Base-by-base conservation (phyloP, 2,888 invertebrate species). In the Pocota personata region DNA sequence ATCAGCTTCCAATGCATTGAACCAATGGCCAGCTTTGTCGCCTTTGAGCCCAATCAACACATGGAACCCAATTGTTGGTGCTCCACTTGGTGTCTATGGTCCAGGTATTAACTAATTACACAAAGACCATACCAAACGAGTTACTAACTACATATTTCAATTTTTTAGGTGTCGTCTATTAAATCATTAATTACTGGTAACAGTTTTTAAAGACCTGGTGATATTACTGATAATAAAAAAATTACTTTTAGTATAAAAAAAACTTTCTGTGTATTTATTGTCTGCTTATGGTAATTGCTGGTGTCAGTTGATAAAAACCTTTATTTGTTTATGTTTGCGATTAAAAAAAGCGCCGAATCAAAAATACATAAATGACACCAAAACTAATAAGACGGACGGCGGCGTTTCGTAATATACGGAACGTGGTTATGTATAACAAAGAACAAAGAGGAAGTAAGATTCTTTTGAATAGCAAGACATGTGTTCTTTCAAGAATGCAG, bases 171-270 rank as follows among this genome's bases (percentile, higher is more conserved):
- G 27, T 62, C 7, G 4, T 62, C 40, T n/a, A 8, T 6, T 82
- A 83, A 64, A 43, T 50, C 27, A 30, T 27, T 64, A 75, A 64
- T 30, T 40, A 40, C 19, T 62, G 71, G 52, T 50, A 69, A 27
- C 73, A 79, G 57, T 64, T 37, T 37, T 69, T 71, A 69, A 40
- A 27, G 58, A 79, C 55, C 64, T 79, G 69, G 84, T 84, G 84
- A 84, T 84, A 84, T 80, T 76, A 84, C 69, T 71, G 64, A 66
- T 80, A 84, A 84, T 79, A 84, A 80, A 79, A 76, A 58, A 50
- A 50, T 40, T 57, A 71, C 64, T 55, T 75, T 62, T 79, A 79
- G 75, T 58, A 71, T 60, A 60, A 64, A 79, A 55, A 75, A 16
- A 8, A 8, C 21, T 35, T 40, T 58, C 21, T 32, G 58, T 76